A percentile compares a stretch with the other conserved stretches of the same genome.
These are phyloP conservation scores for Onychorhynchus coronatus DNA, from an alignment of 2,113 vertebrate species.

Conservation along the genomic window DNA sequence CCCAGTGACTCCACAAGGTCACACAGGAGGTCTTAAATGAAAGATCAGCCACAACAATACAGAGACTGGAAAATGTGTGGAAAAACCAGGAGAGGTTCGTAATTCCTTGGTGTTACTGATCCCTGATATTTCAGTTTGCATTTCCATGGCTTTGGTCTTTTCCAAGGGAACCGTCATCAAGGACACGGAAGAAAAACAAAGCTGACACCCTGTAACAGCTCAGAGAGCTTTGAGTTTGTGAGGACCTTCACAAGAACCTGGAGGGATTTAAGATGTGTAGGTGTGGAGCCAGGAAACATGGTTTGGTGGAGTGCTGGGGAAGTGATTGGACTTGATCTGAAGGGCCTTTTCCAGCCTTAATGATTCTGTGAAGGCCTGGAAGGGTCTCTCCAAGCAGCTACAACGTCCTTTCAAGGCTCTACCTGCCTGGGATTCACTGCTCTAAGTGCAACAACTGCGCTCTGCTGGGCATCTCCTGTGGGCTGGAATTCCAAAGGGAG, in stretches of 20 bases:
- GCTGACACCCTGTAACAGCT: neutral
- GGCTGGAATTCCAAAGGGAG: neutral
- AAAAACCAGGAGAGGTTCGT: neutral
- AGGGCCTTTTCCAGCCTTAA: neutral
- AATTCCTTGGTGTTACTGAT: neutral
- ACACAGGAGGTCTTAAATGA: neutral
- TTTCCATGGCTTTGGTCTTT: neutral
- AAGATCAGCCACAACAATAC: neutral
- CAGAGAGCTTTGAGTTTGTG: neutral
- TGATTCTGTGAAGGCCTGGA: neutral
- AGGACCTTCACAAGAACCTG: neutral
- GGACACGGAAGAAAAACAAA: neutral
- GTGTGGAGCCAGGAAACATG: neutral
- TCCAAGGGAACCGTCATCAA: neutral
- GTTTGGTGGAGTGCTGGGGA: neutral
- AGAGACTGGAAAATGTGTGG: neutral
- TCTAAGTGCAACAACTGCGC: neutral
- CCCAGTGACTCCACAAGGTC: neutral
- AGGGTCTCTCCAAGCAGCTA: neutral
- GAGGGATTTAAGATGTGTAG: fast-evolving
- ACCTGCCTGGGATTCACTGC: neutral
- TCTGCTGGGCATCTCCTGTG: neutral
- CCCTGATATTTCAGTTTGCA: neutral
- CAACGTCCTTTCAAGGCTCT: fast-evolving
- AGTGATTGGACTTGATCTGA: neutral